phyloP scores from a whole-genome alignment of 2,113 vertebrate species.

The Scatophagus argus region DNA sequence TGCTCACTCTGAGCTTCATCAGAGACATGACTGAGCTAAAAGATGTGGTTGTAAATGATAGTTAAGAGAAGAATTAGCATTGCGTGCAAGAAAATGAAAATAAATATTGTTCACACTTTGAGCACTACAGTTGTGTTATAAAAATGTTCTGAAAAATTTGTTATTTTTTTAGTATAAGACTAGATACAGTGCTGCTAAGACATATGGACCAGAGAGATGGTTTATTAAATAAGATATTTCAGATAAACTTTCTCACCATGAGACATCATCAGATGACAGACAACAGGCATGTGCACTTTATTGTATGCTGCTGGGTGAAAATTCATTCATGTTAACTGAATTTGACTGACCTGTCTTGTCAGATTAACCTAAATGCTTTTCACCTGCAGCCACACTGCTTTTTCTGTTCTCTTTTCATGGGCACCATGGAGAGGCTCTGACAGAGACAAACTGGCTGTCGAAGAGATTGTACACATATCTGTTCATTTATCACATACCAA shows the following conservation, averaged over 20 bases:
- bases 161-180: background rate
- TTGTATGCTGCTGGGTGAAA: constrained; percentile 7
- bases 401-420: background rate
- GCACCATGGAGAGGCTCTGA: background rate
- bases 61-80: constrained; percentile 14
- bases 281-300: background rate
- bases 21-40: background rate
- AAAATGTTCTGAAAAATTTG: background rate
- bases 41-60: constrained; percentile 9
- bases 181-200: background rate
- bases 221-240: background rate
- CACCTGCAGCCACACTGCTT: background rate
- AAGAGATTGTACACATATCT: background rate
- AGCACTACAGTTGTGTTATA: background rate
- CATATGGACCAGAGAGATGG: background rate
- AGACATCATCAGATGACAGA: background rate
- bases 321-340: background rate
- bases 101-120: constrained; percentile 16
- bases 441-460: constrained; percentile 1
- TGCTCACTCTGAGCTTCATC: constrained; percentile 25
- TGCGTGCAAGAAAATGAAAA: constrained; percentile 22
- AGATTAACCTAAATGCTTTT: constrained; percentile 3
- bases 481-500: constrained; percentile 9
- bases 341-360: constrained; percentile 1
- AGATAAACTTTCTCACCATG: background rate